Evolutionary conservation across 2,888 invertebrate species (phyloP), one percentile per base, ranked within the genome.

Genomic region (Pheosia tremula): DNA sequence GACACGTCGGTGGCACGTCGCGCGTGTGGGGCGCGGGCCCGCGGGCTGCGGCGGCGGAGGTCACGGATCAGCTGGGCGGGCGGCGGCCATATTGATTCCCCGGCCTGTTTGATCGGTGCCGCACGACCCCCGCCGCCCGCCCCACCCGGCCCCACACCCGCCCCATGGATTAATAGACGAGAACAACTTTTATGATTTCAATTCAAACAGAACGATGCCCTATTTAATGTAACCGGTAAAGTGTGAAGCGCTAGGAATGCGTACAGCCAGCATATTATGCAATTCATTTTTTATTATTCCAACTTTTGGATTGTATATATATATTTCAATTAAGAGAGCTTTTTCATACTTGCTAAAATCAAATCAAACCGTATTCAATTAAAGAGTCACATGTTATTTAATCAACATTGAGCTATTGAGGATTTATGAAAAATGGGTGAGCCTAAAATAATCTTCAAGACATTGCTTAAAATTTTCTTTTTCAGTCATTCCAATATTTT

Each of bases 1-100:
- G 24, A 24, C 24, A 24, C 24, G 24, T 24, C 24, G 2, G 24
- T 24, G 53, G 11, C 11, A 77, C 71, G 77, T 74, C 64, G 77
- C 68, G 78, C 70, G 72, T 58, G 63, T 52, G 68, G 73, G 68
- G 72, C 70, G 81, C 74, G 72, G 79, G 72, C 75, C 73, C 79
- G 88, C 83, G 88, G 86, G 85, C 80, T 72, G 88, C 83, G 86
- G 85, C 80, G 71, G 88, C 83, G 87, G 91, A 88, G 91, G 91
- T 90, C 90, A 89, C 91, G 91, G 92, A 93, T 93, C 93, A 92
- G 93, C 93, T 91, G 91, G 93, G 92, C 89, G 91, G 93, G 92
- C 89, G 91, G 90, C 92, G 89, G 91, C 91, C 93, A 92, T 93
- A 93, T 93, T 93, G 93, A 93, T 93, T 93, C 93, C 87, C 89